Conservation (phyloP, 2,888 invertebrate genomes). For the Chrysopilus asiliformis region DNA sequence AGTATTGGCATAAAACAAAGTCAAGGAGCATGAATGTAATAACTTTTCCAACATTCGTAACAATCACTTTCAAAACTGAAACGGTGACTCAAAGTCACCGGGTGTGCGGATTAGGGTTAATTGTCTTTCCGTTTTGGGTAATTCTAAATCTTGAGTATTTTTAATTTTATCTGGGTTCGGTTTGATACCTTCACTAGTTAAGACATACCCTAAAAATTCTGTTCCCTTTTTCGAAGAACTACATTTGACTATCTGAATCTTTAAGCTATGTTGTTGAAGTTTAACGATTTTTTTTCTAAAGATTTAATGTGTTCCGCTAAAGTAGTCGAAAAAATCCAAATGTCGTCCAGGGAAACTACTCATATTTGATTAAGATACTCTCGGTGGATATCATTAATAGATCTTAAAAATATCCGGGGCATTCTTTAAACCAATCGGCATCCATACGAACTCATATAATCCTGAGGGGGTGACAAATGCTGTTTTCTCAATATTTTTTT, state of each 20-base stretch:
- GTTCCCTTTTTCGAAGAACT: neutral
- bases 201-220: slow-evolving; percentile 1
- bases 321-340: neutral
- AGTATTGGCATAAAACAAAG: too few species aligned
- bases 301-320: too few species aligned
- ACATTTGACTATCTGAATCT: slow-evolving; percentile 1
- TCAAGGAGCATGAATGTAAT: too few species aligned
- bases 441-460: slow-evolving; percentile 1
- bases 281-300: neutral
- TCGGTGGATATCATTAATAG: neutral
- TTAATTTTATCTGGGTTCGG: too few species aligned
- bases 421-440: slow-evolving; percentile 1
- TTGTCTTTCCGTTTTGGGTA: too few species aligned
- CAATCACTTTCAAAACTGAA: too few species aligned
- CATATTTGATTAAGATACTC: slow-evolving; percentile 2
- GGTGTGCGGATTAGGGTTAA: too few species aligned
- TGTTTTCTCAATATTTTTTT: neutral
- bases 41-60: too few species aligned
- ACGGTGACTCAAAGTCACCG: too few species aligned
- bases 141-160: too few species aligned
- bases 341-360: slow-evolving; percentile 1
- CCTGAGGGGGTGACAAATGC: slow-evolving; percentile 2
- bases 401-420: neutral
- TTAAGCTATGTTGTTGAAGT: neutral
- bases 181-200: slow-evolving; percentile 1